Evolutionary conservation across 2,888 invertebrate species (phyloP).

Genomic region (Rhaphigaster nebulosa): DNA sequence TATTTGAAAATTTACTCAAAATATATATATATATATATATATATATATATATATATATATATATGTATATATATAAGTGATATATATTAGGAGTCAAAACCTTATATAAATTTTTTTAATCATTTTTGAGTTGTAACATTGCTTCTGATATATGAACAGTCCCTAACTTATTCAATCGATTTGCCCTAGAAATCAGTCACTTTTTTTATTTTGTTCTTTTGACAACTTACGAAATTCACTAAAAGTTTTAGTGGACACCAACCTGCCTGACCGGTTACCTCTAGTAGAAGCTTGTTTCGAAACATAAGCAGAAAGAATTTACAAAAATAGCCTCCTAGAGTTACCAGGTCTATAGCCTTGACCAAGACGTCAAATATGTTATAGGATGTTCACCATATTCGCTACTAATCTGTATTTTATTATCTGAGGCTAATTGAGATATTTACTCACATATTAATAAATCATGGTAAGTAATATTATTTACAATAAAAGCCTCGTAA

Average conservation of each 20-base stretch:
- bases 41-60: too few species aligned
- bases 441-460: too few species aligned
- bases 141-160: not conserved
- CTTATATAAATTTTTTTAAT: too few species aligned
- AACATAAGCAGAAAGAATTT: not conserved
- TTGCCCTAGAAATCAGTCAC: not conserved
- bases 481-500: too few species aligned
- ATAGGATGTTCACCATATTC: not conserved
- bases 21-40: too few species aligned
- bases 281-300: not conserved
- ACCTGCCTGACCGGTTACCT: not conserved
- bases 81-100: too few species aligned
- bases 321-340: not conserved
- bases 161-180: not conserved
- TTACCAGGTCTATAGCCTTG: not conserved
- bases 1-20: too few species aligned
- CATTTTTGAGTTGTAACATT: not conserved
- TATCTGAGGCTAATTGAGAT: too few species aligned
- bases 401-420: not conserved
- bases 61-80: too few species aligned
- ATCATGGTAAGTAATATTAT: too few species aligned
- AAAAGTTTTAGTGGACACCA: slow-evolving; percentile 10
- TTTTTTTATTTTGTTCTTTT: too few species aligned
- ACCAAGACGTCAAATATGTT: not conserved
- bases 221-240: not conserved